These are phyloP conservation scores for Miniopterus natalensis DNA, from an alignment of 2,113 vertebrate genomes.

Conservation along the genomic window DNA sequence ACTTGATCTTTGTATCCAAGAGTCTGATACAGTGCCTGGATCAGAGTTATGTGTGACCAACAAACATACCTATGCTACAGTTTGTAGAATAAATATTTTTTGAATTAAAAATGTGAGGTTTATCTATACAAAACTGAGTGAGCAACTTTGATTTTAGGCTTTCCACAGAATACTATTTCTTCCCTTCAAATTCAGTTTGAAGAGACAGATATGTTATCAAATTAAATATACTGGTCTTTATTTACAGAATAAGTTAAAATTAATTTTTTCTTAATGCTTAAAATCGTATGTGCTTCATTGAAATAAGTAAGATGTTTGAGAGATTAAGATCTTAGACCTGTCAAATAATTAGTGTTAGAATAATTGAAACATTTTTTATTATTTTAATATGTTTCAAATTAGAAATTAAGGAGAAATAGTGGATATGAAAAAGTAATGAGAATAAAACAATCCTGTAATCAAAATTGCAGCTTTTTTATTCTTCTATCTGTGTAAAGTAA, in stretches of 20 bases:
- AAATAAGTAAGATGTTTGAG: constrained; percentile 76
- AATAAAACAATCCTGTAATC: constrained; percentile 81
- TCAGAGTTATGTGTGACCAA: not conserved
- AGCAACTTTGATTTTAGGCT: constrained; percentile 30
- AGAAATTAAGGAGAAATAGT: constrained; percentile 81
- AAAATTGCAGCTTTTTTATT: constrained; percentile 79
- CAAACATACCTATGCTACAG: not conserved
- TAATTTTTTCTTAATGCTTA: constrained; percentile 74
- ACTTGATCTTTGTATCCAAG: not conserved
- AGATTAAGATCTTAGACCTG: constrained; percentile 77
- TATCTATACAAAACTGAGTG: not conserved
- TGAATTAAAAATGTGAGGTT: not conserved
- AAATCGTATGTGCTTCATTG: constrained; percentile 74
- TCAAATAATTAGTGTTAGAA: constrained; percentile 80
- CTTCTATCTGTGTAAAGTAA: constrained; percentile 77
- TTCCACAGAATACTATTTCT: constrained; percentile 10
- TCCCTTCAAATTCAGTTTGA: constrained; percentile 49
- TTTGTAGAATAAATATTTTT: not conserved
- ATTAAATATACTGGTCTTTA: constrained; percentile 74
- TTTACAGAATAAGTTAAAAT: constrained; percentile 77
- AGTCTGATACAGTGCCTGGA: not conserved
- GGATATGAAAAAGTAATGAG: constrained; percentile 76
- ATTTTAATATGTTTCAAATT: constrained; percentile 81
- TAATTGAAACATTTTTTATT: constrained; percentile 68
- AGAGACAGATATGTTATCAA: constrained; percentile 59